A percentile compares a stretch with the other conserved stretches of the same genome.
These are phyloP conservation scores for Platygyra sinensis DNA, from an alignment of 64 coral and sea anemone genomes.

Conservation along the genomic window DNA sequence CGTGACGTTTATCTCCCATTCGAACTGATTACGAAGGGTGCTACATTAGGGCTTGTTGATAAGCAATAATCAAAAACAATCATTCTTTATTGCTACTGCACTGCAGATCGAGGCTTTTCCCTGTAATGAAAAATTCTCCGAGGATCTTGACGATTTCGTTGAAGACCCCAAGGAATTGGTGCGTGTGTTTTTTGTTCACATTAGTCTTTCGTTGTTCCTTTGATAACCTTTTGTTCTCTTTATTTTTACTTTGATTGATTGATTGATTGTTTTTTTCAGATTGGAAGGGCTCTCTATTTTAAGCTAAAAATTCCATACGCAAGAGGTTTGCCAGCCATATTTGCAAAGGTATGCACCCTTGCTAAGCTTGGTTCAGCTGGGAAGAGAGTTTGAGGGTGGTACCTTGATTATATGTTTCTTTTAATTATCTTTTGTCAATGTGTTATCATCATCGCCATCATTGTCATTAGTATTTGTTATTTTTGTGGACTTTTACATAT, in stretches of 20 bases:
- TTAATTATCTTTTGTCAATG: no score
- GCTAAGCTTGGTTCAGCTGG: no score
- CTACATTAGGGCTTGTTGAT: no score
- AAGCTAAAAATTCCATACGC: slow-evolving; percentile 83
- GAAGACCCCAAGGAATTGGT: slow-evolving; percentile 87
- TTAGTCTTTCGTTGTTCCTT: not conserved
- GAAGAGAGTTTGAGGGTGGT: no score
- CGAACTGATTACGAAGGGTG: no score
- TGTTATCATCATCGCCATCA: no score
- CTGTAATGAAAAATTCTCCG: slow-evolving; percentile 64
- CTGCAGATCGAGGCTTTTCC: slow-evolving; percentile 80
- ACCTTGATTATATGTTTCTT: no score
- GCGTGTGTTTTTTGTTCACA: not conserved
- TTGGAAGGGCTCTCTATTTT: slow-evolving; percentile 79
- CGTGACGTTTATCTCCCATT: no score
- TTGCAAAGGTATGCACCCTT: slow-evolving; percentile 65
- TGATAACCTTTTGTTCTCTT: not conserved
- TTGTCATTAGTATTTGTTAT: no score
- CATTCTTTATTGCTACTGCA: no score
- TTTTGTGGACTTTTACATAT: no score
- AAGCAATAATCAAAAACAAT: no score
- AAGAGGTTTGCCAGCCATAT: slow-evolving; percentile 82
- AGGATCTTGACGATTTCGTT: slow-evolving; percentile 84
- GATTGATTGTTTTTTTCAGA: not conserved
- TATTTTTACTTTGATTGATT: not conserved